Evolutionary conservation across 1,140 invertebrate genomes (phyloP).

Genomic region (Apocrypta bakeri): DNA sequence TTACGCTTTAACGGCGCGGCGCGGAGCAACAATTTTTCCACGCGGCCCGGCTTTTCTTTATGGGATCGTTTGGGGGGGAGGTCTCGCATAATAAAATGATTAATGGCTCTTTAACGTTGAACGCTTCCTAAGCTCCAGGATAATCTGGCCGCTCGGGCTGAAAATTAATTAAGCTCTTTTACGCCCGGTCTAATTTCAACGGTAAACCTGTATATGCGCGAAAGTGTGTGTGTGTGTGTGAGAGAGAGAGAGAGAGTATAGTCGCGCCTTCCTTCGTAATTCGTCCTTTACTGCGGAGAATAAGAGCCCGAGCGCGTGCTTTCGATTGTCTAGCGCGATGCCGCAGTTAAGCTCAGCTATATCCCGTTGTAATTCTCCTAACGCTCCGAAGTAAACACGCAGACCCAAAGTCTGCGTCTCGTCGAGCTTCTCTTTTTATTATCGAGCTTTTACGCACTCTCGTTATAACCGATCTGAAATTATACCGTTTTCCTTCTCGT

Average conservation of each 20-base stretch:
- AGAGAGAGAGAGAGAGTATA: not conserved
- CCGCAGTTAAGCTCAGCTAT: not conserved
- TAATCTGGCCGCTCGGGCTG: conserved; percentile 34
- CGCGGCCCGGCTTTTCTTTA: conserved; percentile 23
- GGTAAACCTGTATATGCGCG: not conserved
- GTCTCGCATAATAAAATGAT: conserved; percentile 37
- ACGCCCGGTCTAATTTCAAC: conserved; percentile 31
- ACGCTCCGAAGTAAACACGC: not conserved
- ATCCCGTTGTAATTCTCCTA: not conserved
- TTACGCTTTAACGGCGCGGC: conserved; percentile 13
- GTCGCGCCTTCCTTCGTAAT: conserved; percentile 5
- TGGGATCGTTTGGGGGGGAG: not conserved
- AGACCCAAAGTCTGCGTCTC: no score
- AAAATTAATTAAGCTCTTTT: conserved; percentile 42
- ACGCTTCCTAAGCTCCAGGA: conserved; percentile 12
- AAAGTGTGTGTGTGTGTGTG: no score
- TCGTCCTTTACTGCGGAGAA: conserved; percentile 13
- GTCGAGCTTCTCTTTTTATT: no score
- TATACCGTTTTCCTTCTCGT: no score
- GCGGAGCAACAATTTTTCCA: conserved; percentile 9
- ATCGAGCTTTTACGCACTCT: no score
- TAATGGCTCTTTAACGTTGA: conserved; percentile 34
- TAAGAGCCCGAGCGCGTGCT: conserved; percentile 12
- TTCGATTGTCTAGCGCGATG: conserved; percentile 26
- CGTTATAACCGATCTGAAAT: no score